Base-by-base conservation (phyloP, 2,888 invertebrate genomes). In the Nemoura dubitans region DNA sequence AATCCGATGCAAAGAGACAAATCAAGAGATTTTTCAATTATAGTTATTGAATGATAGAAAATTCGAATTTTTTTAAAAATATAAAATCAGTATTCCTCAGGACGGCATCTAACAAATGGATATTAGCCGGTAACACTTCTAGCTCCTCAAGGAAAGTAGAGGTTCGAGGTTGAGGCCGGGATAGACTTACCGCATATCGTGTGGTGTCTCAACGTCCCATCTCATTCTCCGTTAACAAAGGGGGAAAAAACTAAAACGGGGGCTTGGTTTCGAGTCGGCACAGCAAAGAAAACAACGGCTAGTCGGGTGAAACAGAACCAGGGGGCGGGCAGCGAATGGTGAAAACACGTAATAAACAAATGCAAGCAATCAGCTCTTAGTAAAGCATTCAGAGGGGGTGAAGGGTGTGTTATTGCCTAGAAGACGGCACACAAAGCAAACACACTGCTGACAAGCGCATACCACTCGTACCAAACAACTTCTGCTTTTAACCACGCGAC, bases 271-370 rank as follows among this genome's bases (percentile, higher is more conserved):
- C 3, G 84, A 27, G 27, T 84, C 28, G 84, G 84, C 84, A 84
- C 84, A 84, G 84, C 84, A 84, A 84, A 76, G 59, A 26, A 76
- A 83, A 78, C 27, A 78, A 81, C 81, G 26, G 28, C n/a, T 81
- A 30, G 28, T 28, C 28, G 81, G 81, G 28, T 81, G 28, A 81
- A 28, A 81, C 26, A 78, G 16, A 81, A 59, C 59, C 59, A 59
- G 59, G 59, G 36, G 59, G 59, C 59, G 59, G 59, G 59, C 59
- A 59, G 59, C 59, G 59, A 59, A 7, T 59, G 59, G 59, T 59
- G 59, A 59, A 14, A 59, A 85, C 85, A 87, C 77, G 42, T 43
- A 59, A 86, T 77, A 76, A 42, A 87, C 87, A 87, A 85, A 86
- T 87, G 59, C 59, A 59, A 59, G 59, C 59, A 59, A 59, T 59